phyloP scores from a whole-genome alignment of 1,140 invertebrate species.

The Bombus confusus region DNA sequence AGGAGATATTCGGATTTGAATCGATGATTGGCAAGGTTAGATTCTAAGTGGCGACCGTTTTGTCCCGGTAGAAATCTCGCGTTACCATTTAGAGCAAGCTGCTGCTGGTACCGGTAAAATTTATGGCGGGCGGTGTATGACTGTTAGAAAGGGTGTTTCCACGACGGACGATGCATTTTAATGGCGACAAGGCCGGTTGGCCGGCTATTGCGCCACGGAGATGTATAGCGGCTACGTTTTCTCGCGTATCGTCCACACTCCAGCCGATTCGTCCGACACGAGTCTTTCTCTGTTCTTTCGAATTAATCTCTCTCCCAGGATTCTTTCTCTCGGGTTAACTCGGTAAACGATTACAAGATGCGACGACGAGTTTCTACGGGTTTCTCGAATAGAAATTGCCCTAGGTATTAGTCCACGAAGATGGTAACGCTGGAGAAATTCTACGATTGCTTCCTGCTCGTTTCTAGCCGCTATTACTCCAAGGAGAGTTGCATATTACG shows the following conservation, averaged over 20 bases:
- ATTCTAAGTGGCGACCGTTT: conserved; percentile 61
- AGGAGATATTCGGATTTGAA: conserved; percentile 56
- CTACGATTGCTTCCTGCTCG: not conserved
- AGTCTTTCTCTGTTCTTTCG: conserved; percentile 11
- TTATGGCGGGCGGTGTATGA: conserved; percentile 55
- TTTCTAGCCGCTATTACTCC: not conserved
- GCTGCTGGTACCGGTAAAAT: conserved; percentile 59
- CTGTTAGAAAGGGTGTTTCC: conserved; percentile 63
- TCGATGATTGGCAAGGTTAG: conserved; percentile 65
- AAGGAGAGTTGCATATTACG: not conserved
- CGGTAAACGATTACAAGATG: not conserved
- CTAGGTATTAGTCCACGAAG: not conserved
- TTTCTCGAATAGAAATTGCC: conserved; percentile 45
- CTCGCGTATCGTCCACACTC: conserved; percentile 12
- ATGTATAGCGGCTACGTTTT: conserved; percentile 19
- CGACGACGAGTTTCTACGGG: conserved; percentile 16
- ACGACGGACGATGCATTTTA: conserved; percentile 62
- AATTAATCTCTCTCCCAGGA: conserved; percentile 14
- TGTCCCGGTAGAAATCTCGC: conserved; percentile 70
- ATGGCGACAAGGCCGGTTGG: conserved; percentile 32
- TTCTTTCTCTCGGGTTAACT: not conserved
- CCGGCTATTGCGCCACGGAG: conserved; percentile 4
- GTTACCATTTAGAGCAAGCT: conserved; percentile 68
- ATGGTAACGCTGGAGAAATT: conserved; percentile 1
- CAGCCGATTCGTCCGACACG: conserved; percentile 14